Percentiles rank a stretch among this genome's conserved stretches.
These are phyloP conservation scores for Clanis bilineata DNA, from an alignment of 2,888 invertebrate genomes.

Conservation along the genomic window DNA sequence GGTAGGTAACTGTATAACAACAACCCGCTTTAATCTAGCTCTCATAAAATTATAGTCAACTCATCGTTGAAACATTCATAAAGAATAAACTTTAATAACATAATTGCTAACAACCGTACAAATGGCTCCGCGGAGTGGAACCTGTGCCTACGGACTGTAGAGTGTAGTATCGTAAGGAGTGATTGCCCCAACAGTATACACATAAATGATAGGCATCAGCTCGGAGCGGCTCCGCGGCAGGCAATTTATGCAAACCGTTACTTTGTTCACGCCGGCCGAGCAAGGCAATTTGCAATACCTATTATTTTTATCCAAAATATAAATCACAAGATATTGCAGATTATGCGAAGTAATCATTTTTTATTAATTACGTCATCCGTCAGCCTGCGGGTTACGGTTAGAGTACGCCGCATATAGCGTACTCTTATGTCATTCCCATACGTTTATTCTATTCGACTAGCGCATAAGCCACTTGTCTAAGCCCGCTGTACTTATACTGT, in stretches of 20 bases:
- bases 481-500: no score
- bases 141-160: background rate
- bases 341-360: background rate
- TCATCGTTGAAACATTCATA: background rate
- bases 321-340: background rate
- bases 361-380: no score
- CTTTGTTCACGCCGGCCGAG: slow-evolving; percentile 14
- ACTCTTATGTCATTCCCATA: no score
- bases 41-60: background rate
- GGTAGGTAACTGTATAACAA: no score
- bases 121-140: background rate
- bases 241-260: slow-evolving; percentile 19
- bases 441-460: no score
- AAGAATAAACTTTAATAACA: background rate
- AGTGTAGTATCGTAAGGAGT: background rate
- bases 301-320: slow-evolving; percentile 9
- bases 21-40: background rate
- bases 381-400: no score
- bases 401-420: no score
- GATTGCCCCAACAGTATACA: background rate
- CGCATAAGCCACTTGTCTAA: no score
- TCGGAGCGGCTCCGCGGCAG: background rate
- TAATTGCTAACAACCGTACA: background rate
- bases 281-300: slow-evolving; percentile 15
- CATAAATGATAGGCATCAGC: slow-evolving; percentile 4